phyloP scores from a whole-genome alignment of 2,888 invertebrate species.

The Gastrophysa polygoni region DNA sequence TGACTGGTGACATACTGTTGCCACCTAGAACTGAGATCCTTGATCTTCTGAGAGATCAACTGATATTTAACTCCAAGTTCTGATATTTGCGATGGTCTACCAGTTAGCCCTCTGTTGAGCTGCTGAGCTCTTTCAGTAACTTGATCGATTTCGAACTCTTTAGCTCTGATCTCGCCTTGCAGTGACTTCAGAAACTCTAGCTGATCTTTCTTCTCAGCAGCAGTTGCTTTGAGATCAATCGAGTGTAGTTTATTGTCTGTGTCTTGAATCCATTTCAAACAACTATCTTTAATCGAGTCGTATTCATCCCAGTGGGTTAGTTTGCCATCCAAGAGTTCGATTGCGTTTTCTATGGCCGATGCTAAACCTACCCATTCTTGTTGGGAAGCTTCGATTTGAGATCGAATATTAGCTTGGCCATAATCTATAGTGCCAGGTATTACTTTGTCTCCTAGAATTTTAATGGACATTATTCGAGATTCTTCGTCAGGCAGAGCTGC shows the following conservation, averaged over 20 bases:
- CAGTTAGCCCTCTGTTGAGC: slow-evolving; percentile 75
- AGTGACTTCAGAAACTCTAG: slow-evolving; percentile 77
- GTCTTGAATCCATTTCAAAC: slow-evolving; percentile 85
- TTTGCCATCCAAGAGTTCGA: slow-evolving; percentile 80
- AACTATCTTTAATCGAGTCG: slow-evolving; percentile 83
- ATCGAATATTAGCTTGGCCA: slow-evolving; percentile 84
- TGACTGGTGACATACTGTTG: slow-evolving; percentile 88
- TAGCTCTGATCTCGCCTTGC: slow-evolving; percentile 88
- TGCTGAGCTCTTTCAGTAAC: slow-evolving; percentile 91
- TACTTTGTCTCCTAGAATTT: slow-evolving; percentile 86
- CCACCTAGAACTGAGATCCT: slow-evolving; percentile 90
- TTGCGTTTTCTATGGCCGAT: slow-evolving; percentile 77
- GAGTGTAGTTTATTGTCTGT: slow-evolving; percentile 88
- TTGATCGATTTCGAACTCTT: slow-evolving; percentile 90
- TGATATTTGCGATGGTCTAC: slow-evolving; percentile 81
- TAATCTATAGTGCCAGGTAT: slow-evolving; percentile 83
- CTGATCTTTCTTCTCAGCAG: slow-evolving; percentile 84
- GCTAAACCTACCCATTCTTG: slow-evolving; percentile 88
- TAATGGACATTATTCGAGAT: slow-evolving; percentile 79
- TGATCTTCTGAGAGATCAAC: slow-evolving; percentile 86
- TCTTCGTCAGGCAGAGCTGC: slow-evolving; percentile 85
- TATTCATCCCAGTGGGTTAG: slow-evolving; percentile 92
- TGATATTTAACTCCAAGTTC: slow-evolving; percentile 93
- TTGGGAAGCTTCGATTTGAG: slow-evolving; percentile 85
- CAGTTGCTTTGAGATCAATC: slow-evolving; percentile 81